Evolutionary conservation across 2,888 invertebrate species (phyloP).

Genomic region (Tetranychus piercei): DNA sequence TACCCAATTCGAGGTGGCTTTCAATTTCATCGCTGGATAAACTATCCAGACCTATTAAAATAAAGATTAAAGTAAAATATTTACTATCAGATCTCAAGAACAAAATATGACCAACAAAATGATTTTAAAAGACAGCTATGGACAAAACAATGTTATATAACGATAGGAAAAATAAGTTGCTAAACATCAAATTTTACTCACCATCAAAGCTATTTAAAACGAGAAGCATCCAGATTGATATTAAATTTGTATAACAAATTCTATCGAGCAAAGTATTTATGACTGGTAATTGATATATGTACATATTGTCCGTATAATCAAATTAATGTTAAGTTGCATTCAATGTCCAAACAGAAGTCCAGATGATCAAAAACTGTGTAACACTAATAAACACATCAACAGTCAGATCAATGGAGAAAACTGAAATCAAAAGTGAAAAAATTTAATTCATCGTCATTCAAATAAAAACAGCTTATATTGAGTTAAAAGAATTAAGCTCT

Average conservation of each 20-base stretch:
- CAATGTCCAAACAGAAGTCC: not conserved
- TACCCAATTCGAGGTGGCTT: slow-evolving; percentile 80
- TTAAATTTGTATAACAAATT: not conserved
- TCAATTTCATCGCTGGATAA: slow-evolving; percentile 47
- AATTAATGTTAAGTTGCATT: not conserved
- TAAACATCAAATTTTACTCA: not conserved
- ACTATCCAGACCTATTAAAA: not conserved
- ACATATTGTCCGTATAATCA: not conserved
- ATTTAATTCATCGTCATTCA: not conserved
- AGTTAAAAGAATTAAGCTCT: not conserved
- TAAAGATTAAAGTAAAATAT: no score
- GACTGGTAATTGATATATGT: not conserved
- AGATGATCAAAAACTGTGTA: not conserved
- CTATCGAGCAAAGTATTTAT: not conserved
- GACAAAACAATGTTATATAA: no score
- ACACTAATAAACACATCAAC: not conserved
- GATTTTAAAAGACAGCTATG: no score
- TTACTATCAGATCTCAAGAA: no score
- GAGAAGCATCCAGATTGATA: not conserved
- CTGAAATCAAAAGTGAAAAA: not conserved
- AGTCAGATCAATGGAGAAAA: not conserved
- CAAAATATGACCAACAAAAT: no score
- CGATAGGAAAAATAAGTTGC: no score
- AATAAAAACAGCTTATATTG: not conserved
- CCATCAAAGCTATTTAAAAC: not conserved